Conservation (phyloP, 2,797 vertebrate genomes). For the Bradypodion pumilum region DNA sequence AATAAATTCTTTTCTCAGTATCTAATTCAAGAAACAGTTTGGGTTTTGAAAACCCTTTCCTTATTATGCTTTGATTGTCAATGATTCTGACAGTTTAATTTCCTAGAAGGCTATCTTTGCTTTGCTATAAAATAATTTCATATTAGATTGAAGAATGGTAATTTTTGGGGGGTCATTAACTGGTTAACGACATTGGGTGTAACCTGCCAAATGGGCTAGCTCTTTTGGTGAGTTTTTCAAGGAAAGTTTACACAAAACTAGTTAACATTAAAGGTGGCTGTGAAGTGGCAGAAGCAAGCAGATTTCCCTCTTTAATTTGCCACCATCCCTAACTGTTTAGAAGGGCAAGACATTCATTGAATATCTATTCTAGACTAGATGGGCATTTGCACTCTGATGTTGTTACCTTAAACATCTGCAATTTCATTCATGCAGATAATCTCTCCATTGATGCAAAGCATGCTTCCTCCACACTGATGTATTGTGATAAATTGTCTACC, state of each 20-base stretch:
- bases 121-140: constrained; percentile 47
- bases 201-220: not conserved
- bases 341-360: not conserved
- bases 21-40: constrained; percentile 39
- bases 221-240: not conserved
- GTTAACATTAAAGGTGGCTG: not conserved
- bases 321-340: not conserved
- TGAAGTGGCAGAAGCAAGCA: not conserved
- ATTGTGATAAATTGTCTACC: not conserved
- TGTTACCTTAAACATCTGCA: not conserved
- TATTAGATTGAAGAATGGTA: constrained; percentile 44
- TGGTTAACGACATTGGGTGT: not conserved
- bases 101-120: constrained; percentile 34
- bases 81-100: constrained; percentile 29
- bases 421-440: not conserved
- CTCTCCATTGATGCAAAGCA: not conserved
- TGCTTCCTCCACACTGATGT: not conserved
- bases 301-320: not conserved
- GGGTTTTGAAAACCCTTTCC: constrained; percentile 21
- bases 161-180: constrained; percentile 33
- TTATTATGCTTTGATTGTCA: constrained; percentile 38
- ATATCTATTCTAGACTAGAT: not conserved
- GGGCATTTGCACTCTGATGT: not conserved
- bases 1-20: constrained; percentile 23
- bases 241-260: not conserved